A percentile compares a stretch with the other conserved stretches of the same genome.
Conservation (phyloP, 2,797 vertebrate species). For the Diceros bicornis region DNA sequence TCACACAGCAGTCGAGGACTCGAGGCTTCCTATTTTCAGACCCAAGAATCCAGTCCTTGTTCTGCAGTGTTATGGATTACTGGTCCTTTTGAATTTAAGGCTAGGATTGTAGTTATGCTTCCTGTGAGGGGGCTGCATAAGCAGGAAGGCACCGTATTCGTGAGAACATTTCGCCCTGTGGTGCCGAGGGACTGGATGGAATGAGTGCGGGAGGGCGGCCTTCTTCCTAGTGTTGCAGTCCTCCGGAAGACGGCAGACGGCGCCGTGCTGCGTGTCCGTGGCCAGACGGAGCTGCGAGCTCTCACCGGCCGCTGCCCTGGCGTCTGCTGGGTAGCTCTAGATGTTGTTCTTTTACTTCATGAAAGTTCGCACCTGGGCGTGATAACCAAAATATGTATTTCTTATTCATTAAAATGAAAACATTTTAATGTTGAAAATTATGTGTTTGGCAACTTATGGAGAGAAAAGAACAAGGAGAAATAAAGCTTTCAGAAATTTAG, state of each 20-base stretch:
- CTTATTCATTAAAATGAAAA: constrained; percentile 71
- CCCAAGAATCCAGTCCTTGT: neutral
- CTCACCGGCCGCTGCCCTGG: neutral
- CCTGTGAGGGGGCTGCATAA: constrained; percentile 8
- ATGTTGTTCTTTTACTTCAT: constrained; percentile 66
- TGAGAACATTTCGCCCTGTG: neutral
- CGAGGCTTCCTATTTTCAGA: neutral
- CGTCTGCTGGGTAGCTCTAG: constrained; percentile 40
- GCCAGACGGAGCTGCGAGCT: constrained; percentile 30
- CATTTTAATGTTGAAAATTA: constrained; percentile 63
- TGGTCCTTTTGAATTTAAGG: neutral
- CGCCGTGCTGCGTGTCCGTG: neutral
- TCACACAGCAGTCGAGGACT: neutral
- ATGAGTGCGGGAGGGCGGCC: neutral
- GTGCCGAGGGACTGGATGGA: neutral
- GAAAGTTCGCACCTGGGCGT: constrained; percentile 62
- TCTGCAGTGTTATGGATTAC: neutral
- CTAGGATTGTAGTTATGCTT: neutral
- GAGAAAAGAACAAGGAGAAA: constrained; percentile 64
- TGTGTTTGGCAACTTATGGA: constrained; percentile 52
- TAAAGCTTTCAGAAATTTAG: constrained; percentile 53
- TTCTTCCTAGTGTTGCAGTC: neutral
- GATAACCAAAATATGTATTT: constrained; percentile 63
- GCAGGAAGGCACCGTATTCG: neutral
- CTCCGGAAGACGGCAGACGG: neutral